A percentile compares a stretch with the other conserved stretches of the same genome.
Evolutionary conservation across 2,888 invertebrate genomes (phyloP).

Genomic region (Drosophila affinis): DNA sequence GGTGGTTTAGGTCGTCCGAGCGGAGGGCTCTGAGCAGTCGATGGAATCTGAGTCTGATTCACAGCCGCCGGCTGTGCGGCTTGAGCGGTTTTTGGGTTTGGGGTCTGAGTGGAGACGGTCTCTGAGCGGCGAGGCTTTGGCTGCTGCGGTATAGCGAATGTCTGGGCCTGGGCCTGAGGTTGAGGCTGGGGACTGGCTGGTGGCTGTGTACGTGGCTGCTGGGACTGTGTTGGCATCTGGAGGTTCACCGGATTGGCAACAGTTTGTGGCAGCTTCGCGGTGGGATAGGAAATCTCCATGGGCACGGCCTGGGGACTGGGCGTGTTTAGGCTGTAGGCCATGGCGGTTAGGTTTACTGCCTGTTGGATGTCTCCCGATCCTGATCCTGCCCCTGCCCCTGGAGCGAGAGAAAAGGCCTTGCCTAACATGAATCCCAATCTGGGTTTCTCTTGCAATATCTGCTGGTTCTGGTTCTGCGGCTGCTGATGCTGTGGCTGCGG

Average conservation of each 20-base stretch:
- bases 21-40: not conserved
- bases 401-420: conserved; percentile 31
- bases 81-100: conserved; percentile 18
- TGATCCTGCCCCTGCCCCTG: not conserved
- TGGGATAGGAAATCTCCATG: conserved; percentile 58
- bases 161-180: not conserved
- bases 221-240: not conserved
- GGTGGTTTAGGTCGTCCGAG: conserved; percentile 12
- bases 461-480: not conserved
- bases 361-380: conserved; percentile 10
- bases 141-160: conserved; percentile 28
- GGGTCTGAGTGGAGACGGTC: conserved; percentile 25
- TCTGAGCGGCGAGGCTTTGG: conserved; percentile 39
- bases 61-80: not conserved
- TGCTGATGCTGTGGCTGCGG: not conserved
- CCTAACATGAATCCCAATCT: too few species aligned
- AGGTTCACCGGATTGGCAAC: not conserved
- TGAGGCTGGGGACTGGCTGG: not conserved
- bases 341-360: conserved; percentile 28
- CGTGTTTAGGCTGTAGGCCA: conserved; percentile 52
- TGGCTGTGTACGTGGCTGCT: not conserved
- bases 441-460: not conserved
- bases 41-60: not conserved
- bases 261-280: conserved; percentile 13
- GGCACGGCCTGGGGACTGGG: conserved; percentile 45